A percentile compares a stretch with the other conserved stretches of the same genome.
Evolutionary conservation across 2,113 vertebrate genomes (phyloP).

Genomic region (Actinemys pallida): DNA sequence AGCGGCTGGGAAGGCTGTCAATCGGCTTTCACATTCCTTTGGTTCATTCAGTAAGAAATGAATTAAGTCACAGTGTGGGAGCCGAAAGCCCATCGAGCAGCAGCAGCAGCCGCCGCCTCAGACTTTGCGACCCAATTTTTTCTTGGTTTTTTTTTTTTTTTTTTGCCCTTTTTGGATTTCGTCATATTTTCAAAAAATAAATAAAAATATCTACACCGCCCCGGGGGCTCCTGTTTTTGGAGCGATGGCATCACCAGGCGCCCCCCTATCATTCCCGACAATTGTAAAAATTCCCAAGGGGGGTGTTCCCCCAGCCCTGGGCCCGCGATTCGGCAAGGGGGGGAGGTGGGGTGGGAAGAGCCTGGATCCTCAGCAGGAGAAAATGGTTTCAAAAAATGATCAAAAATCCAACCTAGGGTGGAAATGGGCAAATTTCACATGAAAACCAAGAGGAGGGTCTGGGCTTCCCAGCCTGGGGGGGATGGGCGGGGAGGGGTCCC

Average conservation of each 20-base stretch:
- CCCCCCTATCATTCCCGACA: slow-evolving; percentile 87
- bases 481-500: slow-evolving; percentile 17
- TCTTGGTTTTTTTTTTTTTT: slow-evolving; percentile 30
- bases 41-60: slow-evolving; percentile 85
- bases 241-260: slow-evolving; percentile 71
- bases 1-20: slow-evolving; percentile 74
- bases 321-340: slow-evolving; percentile 16
- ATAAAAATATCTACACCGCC: slow-evolving; percentile 92
- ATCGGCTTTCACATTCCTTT: slow-evolving; percentile 81
- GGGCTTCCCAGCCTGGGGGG: slow-evolving; percentile 45
- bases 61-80: slow-evolving; percentile 88
- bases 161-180: slow-evolving; percentile 84
- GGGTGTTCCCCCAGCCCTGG: slow-evolving; percentile 17
- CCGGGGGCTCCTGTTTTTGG: slow-evolving; percentile 60
- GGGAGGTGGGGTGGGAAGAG: slow-evolving; percentile 67
- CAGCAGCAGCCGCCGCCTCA: slow-evolving; percentile 66
- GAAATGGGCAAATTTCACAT: slow-evolving; percentile 75
- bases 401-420: slow-evolving; percentile 82
- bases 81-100: slow-evolving; percentile 80
- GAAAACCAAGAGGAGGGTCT: slow-evolving; percentile 84
- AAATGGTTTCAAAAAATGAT: slow-evolving; percentile 86
- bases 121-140: slow-evolving; percentile 51
- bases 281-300: slow-evolving; percentile 79
- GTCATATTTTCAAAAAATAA: slow-evolving; percentile 99
- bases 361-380: slow-evolving; percentile 42